Evolutionary conservation across 2,888 invertebrate species (phyloP).

Genomic region (Phymatocera aterrima): DNA sequence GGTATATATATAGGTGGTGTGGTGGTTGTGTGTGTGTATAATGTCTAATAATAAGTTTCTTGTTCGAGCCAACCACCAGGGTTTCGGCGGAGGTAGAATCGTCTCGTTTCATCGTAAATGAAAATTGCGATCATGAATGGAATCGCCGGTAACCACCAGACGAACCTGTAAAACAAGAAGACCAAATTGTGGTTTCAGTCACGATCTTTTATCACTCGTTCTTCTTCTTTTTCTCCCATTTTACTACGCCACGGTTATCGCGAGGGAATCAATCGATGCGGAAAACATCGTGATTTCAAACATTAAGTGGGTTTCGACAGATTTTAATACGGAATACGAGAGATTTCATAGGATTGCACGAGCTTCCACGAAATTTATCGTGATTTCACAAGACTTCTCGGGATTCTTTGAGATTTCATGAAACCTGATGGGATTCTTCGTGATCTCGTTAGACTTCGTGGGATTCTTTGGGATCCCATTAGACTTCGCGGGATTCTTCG

Average conservation of each 20-base stretch:
- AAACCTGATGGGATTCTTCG: not conserved
- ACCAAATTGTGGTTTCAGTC: not conserved
- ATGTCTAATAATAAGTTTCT: conserved; percentile 96
- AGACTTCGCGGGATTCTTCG: not conserved
- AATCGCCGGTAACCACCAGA: conserved; percentile 99
- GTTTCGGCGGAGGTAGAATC: conserved; percentile 97
- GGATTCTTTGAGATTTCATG: not conserved
- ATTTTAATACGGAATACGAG: no score
- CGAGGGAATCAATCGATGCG: no score
- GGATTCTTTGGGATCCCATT: not conserved
- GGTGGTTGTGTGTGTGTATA: not conserved
- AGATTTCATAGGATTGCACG: no score
- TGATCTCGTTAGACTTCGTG: not conserved
- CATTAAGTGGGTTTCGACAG: no score
- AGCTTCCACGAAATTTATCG: no score
- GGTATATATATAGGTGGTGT: conserved; percentile 29
- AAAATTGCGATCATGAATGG: conserved; percentile 99
- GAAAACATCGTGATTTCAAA: no score
- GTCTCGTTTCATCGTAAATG: conserved; percentile 98
- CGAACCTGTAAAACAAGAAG: conserved; percentile 82
- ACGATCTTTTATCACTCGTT: not conserved
- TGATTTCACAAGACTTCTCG: not conserved
- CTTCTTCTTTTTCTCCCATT: no score
- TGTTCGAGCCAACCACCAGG: conserved; percentile 99
- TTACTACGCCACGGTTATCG: no score